Evolutionary conservation across 35 echinoderm and acorn worm genomes (phyloP), one percentile per base, ranked within the genome.

Genomic region (Anneissia japonica): DNA sequence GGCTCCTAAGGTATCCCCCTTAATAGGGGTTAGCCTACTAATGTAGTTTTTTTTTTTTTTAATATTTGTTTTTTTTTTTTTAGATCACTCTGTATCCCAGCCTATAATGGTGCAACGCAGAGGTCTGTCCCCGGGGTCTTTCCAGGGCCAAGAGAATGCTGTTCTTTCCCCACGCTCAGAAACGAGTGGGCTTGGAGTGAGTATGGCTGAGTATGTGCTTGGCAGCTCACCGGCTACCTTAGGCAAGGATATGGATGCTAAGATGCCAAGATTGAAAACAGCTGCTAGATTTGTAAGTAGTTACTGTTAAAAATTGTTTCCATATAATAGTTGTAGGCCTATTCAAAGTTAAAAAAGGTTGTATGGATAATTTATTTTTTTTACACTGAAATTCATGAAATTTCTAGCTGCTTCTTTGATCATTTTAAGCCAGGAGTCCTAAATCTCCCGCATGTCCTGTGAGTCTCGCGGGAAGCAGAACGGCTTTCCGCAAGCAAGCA

Each of bases 71-170:
- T n/a, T n/a, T n/a, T n/a, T n/a, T n/a, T 55, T 32, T 77, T 75
- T 39, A 94, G 95, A 98, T 16, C 95, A 98, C 74, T 90, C 95
- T 31, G 92, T 98, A n/a, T 98, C 95, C 28, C 95, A 93, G 81
- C 95, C 95, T 19, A 98, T 98, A 82, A 93, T 93, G 91, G 91
- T 98, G 32, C 95, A 98, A 78, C 88, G 79, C 29, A 39, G 87
- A 86, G 75, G 90, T 90, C 35, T 97, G 90, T 16, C 94, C 89
- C 26, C 51, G 64, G 92, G 92, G 14, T 94, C 87, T 74, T 93
- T 85, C 45, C 91, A 93, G 64, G 95, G 95, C n/a, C 91, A 93
- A 26, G 95, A 93, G 82, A 98, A 86, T 84, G 82, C 92, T 31
- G 92, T 98, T 3, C 76, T 98, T 74, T 98, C 95, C 16, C 95